These are phyloP conservation scores for Ophonus ardosiacus DNA, from an alignment of 2,888 invertebrate species.

Conservation along the genomic window DNA sequence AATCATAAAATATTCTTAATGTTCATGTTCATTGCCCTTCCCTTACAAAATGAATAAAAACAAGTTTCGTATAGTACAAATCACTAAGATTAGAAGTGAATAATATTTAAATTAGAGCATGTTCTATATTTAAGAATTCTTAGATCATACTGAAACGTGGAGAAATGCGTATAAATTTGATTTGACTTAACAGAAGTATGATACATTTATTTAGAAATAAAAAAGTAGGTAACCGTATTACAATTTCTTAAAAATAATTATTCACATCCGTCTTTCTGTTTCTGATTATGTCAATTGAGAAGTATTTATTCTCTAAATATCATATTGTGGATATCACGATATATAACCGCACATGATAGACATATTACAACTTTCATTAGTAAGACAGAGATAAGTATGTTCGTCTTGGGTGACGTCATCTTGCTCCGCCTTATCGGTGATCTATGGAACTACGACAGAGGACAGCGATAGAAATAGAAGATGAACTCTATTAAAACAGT, in stretches of 20 bases:
- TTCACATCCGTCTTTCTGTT: neutral
- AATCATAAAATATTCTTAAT: no score
- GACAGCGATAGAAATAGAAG: neutral
- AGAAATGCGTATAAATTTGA: no score
- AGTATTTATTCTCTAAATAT: neutral
- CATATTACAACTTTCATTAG: neutral
- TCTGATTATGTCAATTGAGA: neutral
- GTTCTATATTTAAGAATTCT: no score
- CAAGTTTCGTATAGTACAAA: no score
- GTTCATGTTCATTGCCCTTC: no score
- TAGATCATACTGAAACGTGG: no score
- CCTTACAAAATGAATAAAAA: no score
- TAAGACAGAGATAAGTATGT: neutral
- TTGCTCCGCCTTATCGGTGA: conserved; percentile 11
- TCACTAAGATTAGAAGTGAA: no score
- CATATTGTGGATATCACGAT: neutral
- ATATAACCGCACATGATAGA: neutral
- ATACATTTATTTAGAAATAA: no score
- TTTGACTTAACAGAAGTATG: no score
- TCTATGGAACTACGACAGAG: neutral
- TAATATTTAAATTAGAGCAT: no score
- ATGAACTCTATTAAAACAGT: neutral
- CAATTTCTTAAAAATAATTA: neutral
- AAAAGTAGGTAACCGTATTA: neutral
- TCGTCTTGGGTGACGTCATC: neutral